Percentiles rank a stretch among this genome's conserved stretches.
Evolutionary conservation across 2,888 invertebrate genomes (phyloP).

Genomic region (Autographa pulchrina): DNA sequence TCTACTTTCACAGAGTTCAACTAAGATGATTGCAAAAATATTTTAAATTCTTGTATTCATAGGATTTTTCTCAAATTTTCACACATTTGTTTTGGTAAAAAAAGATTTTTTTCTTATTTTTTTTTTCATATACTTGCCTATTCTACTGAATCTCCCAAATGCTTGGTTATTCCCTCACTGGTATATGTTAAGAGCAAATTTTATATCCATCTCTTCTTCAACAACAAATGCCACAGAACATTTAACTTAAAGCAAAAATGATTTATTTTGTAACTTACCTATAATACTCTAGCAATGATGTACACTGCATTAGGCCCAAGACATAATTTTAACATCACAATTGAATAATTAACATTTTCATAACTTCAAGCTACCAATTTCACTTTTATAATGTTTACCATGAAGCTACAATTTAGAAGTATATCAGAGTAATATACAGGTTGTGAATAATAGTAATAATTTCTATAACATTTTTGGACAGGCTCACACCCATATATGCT

Average conservation of each 20-base stretch:
- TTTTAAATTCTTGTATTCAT: slow-evolving; percentile 16
- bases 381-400: not conserved
- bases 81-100: slow-evolving; percentile 23
- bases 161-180: slow-evolving; percentile 56
- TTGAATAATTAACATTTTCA: slow-evolving; percentile 8
- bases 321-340: slow-evolving; percentile 50
- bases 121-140: slow-evolving; percentile 20
- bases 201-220: slow-evolving; percentile 54
- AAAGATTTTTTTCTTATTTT: slow-evolving; percentile 31
- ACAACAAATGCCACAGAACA: slow-evolving; percentile 57
- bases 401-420: slow-evolving; percentile 12
- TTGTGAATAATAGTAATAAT: slow-evolving; percentile 23
- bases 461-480: slow-evolving; percentile 19
- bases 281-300: slow-evolving; percentile 73
- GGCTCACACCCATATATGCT: slow-evolving; percentile 22
- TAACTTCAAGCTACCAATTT: slow-evolving; percentile 1
- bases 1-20: slow-evolving; percentile 16
- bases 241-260: slow-evolving; percentile 63
- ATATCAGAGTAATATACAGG: slow-evolving; percentile 25
- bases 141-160: slow-evolving; percentile 44
- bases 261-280: slow-evolving; percentile 53
- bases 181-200: slow-evolving; percentile 54
- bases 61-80: slow-evolving; percentile 17
- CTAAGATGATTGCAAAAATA: slow-evolving; percentile 3
- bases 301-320: slow-evolving; percentile 56